phyloP scores from a whole-genome alignment of 2,797 vertebrate genomes.

The Eupleurogrammus muticus region DNA sequence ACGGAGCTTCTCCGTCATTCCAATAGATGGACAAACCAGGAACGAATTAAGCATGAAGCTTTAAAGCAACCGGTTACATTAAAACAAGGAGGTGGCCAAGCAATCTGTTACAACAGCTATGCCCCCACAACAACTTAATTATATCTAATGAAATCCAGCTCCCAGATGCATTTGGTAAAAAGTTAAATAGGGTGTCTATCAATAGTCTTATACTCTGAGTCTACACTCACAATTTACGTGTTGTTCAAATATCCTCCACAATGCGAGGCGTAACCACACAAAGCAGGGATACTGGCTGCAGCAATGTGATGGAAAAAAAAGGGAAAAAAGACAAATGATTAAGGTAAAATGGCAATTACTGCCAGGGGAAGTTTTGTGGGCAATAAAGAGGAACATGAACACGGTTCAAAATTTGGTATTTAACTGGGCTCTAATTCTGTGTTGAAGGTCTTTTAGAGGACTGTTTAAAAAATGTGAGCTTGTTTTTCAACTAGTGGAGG shows the following conservation, averaged over 20 bases:
- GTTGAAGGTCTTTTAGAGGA: conserved; percentile 1
- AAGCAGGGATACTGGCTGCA: conserved; percentile 4
- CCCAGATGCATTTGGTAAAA: not conserved
- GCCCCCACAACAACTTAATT: conserved; percentile 14
- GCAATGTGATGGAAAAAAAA: conserved; percentile 17
- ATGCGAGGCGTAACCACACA: conserved; percentile 12
- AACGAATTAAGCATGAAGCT: conserved; percentile 33
- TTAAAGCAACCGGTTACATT: conserved; percentile 17
- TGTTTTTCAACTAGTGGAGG: too few relatives aligned
- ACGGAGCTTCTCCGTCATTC: conserved; percentile 20
- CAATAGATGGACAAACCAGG: conserved; percentile 32
- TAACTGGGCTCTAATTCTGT: conserved; percentile 23
- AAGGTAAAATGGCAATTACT: conserved; percentile 50
- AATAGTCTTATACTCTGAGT: not conserved
- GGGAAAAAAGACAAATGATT: conserved; percentile 43
- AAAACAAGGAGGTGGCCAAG: conserved; percentile 13
- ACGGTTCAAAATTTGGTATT: conserved; percentile 38
- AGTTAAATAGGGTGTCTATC: conserved; percentile 12
- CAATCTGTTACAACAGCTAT: conserved; percentile 16
- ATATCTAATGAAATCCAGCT: conserved; percentile 22
- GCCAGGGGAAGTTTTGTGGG: conserved; percentile 38
- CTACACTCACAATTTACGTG: not conserved
- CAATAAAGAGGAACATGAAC: conserved; percentile 23
- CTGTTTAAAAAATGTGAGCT: too few relatives aligned
- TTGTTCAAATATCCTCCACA: conserved; percentile 5